Conservation (phyloP, 2,797 vertebrate genomes). For the Novumbra hubbsi region DNA sequence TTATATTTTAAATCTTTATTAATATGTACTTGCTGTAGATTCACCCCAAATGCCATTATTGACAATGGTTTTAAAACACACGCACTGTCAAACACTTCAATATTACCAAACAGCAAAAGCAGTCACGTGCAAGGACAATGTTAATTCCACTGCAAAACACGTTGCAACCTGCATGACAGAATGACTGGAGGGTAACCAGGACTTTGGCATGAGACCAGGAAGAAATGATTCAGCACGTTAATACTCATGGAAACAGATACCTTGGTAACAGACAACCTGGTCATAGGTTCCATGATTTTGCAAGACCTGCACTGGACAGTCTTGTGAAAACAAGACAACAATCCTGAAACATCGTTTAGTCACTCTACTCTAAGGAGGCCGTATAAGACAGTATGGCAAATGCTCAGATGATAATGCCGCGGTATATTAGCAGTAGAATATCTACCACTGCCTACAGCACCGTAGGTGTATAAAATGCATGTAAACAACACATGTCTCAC, state of each 20-base stretch:
- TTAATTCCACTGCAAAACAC: neutral
- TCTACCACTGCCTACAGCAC: neutral
- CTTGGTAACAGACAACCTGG: neutral
- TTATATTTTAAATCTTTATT: slow-evolving; percentile 4
- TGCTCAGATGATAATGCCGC: neutral
- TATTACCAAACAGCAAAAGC: neutral
- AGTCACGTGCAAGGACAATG: slow-evolving; percentile 6
- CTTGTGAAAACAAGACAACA: neutral
- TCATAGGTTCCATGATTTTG: neutral
- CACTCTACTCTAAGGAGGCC: neutral
- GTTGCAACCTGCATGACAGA: neutral
- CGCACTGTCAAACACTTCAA: neutral
- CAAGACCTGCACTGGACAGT: neutral
- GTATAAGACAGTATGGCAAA: neutral
- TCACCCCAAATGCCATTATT: neutral
- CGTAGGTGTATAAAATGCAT: neutral
- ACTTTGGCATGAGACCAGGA: neutral
- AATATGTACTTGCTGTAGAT: slow-evolving; percentile 3
- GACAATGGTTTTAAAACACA: neutral
- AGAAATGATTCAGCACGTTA: too few species aligned
- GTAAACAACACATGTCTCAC: neutral
- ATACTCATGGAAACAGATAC: neutral
- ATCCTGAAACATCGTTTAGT: neutral
- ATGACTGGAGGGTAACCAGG: neutral
- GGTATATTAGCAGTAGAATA: neutral